Evolutionary conservation across 2,888 invertebrate species (phyloP).

Genomic region (Hermaeophaga mercurialis): DNA sequence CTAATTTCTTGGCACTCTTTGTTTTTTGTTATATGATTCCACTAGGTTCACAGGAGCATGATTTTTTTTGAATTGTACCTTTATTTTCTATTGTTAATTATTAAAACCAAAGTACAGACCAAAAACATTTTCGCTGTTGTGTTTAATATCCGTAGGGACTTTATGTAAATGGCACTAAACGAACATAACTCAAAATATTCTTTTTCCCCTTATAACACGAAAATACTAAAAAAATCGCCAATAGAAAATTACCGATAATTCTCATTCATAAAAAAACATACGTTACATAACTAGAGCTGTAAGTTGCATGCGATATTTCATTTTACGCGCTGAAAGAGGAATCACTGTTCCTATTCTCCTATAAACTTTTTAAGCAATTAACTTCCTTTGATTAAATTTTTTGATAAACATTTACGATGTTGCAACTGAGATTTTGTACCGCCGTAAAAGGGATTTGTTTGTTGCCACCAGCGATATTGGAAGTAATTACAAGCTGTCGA

Average conservation of each 20-base stretch:
- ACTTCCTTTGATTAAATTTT: too few relatives aligned
- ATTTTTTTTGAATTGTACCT: constrained; percentile 57
- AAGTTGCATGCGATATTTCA: too few relatives aligned
- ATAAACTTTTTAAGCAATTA: too few relatives aligned
- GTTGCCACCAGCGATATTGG: not conserved
- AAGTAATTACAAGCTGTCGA: constrained; percentile 10
- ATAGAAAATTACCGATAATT: too few relatives aligned
- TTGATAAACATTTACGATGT: too few relatives aligned
- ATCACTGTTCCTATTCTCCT: too few relatives aligned
- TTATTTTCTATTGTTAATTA: constrained; percentile 59
- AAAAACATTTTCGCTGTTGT: constrained; percentile 48
- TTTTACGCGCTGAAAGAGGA: too few relatives aligned
- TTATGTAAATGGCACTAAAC: constrained; percentile 31
- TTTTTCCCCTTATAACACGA: too few relatives aligned
- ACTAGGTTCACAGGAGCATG: constrained; percentile 49
- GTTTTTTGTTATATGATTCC: constrained; percentile 1
- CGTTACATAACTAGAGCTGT: too few relatives aligned
- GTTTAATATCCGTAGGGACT: constrained; percentile 49
- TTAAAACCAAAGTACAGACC: constrained; percentile 60
- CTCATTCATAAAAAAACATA: too few relatives aligned
- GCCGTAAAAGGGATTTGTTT: not conserved
- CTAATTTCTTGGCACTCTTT: constrained; percentile 1
- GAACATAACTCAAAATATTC: constrained; percentile 29
- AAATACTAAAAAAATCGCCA: too few relatives aligned
- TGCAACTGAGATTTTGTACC: too few relatives aligned